Conservation (phyloP, 2,888 invertebrate species). For the Epinotia demarniana region DNA sequence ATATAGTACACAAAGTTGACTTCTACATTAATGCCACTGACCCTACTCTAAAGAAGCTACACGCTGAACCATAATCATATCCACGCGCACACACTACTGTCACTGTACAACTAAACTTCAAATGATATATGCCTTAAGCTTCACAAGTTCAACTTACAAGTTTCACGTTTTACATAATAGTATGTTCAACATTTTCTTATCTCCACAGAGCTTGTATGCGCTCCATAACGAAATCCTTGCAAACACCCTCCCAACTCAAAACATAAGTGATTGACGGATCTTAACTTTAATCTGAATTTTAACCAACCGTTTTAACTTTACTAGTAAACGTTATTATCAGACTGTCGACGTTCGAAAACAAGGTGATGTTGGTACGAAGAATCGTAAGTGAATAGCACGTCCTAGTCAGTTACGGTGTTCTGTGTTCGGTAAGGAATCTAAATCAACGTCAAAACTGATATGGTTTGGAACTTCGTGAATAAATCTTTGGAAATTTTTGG, state of each 20-base stretch:
- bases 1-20: no score
- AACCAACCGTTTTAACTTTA: conserved; percentile 43
- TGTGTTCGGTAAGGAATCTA: conserved; percentile 54
- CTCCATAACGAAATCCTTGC: neutral
- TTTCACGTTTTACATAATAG: no score
- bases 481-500: conserved; percentile 57
- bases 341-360: conserved; percentile 53
- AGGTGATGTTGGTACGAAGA: conserved; percentile 21
- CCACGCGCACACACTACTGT: no score
- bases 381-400: neutral
- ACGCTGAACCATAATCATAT: no score
- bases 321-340: conserved; percentile 48
- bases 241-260: neutral
- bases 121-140: no score
- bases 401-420: neutral
- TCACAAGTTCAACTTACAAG: no score
- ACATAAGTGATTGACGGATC: conserved; percentile 27
- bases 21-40: no score
- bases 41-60: no score
- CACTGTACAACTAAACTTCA: no score
- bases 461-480: conserved; percentile 51
- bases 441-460: conserved; percentile 57
- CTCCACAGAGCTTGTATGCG: no score
- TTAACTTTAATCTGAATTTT: conserved; percentile 40
- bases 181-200: no score